A percentile compares a stretch with the other conserved stretches of the same genome.
These are phyloP conservation scores for Brachyrhaphis roseni DNA, from an alignment of 2,797 vertebrate genomes.

Conservation along the genomic window DNA sequence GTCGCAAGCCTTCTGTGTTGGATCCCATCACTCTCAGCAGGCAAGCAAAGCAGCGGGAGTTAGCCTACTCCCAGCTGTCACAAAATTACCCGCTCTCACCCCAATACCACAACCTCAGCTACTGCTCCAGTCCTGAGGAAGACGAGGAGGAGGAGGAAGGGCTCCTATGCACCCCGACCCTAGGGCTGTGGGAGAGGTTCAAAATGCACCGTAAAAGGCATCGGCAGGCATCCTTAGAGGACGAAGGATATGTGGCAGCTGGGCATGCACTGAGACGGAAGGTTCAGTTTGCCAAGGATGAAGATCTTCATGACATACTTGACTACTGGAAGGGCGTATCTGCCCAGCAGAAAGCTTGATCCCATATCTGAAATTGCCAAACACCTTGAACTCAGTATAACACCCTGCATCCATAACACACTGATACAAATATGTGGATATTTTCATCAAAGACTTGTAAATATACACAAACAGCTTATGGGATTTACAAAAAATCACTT, in stretches of 20 bases:
- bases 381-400: slow-evolving; percentile 37
- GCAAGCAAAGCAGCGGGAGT: slow-evolving; percentile 91
- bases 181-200: slow-evolving; percentile 95
- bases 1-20: slow-evolving; percentile 89
- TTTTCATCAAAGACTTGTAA: slow-evolving; percentile 66
- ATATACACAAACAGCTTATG: slow-evolving; percentile 59
- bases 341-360: slow-evolving; percentile 97
- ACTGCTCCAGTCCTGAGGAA: slow-evolving; percentile 92
- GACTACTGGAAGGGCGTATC: slow-evolving; percentile 99
- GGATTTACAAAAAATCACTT: slow-evolving; percentile 20
- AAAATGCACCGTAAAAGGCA: slow-evolving; percentile 94
- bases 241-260: slow-evolving; percentile 94
- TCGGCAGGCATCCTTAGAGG: slow-evolving; percentile 83
- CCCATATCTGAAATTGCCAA: slow-evolving; percentile 18
- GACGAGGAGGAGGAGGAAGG: slow-evolving; percentile 79
- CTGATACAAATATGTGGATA: slow-evolving; percentile 40
- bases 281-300: slow-evolving; percentile 98
- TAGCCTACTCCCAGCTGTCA: slow-evolving; percentile 94
- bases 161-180: slow-evolving; percentile 88
- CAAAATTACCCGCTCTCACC: slow-evolving; percentile 94
- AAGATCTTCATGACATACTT: slow-evolving; percentile 99
- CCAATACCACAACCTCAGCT: slow-evolving; percentile 95
- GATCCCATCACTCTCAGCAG: slow-evolving; percentile 92
- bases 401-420: slow-evolving; percentile 32
- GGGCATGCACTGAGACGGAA: slow-evolving; percentile 96